These are phyloP conservation scores for Rhyzopertha dominica DNA, from an alignment of 1,140 invertebrate species.

Conservation along the genomic window DNA sequence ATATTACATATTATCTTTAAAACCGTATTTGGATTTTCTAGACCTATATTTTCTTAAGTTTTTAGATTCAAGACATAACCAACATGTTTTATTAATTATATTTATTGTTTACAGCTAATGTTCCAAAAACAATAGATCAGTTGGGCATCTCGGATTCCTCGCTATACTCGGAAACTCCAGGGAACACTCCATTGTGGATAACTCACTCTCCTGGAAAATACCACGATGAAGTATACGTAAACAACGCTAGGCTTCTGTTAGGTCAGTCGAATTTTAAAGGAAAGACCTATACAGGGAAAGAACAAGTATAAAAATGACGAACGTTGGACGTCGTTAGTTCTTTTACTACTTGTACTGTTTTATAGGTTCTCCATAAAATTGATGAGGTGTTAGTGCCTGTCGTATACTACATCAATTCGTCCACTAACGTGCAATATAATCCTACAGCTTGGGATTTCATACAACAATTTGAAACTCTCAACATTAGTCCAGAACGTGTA, in stretches of 20 bases:
- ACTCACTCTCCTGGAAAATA: slow-evolving; percentile 55
- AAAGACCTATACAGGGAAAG: slow-evolving; percentile 54
- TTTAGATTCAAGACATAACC: no score
- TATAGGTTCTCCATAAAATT: slow-evolving; percentile 74
- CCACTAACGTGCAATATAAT: slow-evolving; percentile 61
- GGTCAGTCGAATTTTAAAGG: slow-evolving; percentile 63
- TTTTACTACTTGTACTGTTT: no score
- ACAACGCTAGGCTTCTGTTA: slow-evolving; percentile 69
- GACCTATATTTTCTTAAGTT: neutral
- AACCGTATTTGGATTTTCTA: neutral
- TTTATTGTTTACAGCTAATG: slow-evolving; percentile 57
- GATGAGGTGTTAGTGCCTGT: slow-evolving; percentile 75
- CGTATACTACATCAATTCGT: slow-evolving; percentile 52
- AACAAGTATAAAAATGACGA: no score
- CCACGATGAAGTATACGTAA: slow-evolving; percentile 70
- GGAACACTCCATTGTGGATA: slow-evolving; percentile 76
- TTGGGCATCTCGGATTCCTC: slow-evolving; percentile 52
- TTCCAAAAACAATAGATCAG: slow-evolving; percentile 62
- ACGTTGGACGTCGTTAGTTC: no score
- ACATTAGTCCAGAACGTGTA: slow-evolving; percentile 59
- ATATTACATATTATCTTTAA: neutral
- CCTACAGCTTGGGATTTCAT: slow-evolving; percentile 74
- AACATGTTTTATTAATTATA: slow-evolving; percentile 2
- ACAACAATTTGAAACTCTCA: slow-evolving; percentile 66
- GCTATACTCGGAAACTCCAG: slow-evolving; percentile 68